phyloP scores from a whole-genome alignment of 92 coral and sea anemone species.

The Epizoanthus ramosus region DNA sequence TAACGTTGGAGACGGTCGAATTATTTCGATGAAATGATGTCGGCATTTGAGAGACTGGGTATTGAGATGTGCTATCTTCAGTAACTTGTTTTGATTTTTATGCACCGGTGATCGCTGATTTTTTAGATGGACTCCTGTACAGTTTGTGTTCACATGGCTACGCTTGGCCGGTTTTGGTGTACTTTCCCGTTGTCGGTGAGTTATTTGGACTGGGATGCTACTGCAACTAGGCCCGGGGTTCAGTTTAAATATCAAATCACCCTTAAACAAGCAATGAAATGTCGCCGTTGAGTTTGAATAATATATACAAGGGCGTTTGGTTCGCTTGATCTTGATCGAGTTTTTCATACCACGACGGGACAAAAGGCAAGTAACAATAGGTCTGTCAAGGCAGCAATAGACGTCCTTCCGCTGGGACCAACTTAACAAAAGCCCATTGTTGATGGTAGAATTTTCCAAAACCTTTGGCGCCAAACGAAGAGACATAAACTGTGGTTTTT shows the following conservation, averaged over 20 bases:
- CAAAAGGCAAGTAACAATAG: conserved; percentile 1
- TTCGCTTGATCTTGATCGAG: background rate
- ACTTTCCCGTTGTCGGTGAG: conserved; percentile 7
- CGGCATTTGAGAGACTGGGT: too few relatives aligned
- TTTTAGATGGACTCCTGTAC: background rate
- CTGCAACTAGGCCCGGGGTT: conserved; percentile 5
- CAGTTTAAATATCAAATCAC: conserved; percentile 4
- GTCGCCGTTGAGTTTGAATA: conserved; percentile 24
- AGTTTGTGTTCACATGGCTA: background rate
- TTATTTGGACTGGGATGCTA: conserved; percentile 17
- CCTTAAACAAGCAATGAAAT: conserved; percentile 12
- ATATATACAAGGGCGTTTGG: background rate
- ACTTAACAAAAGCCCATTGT: conserved; percentile 19
- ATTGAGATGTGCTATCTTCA: too few relatives aligned
- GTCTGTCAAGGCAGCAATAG: conserved; percentile 9
- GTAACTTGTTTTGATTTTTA: background rate
- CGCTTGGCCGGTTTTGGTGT: conserved; percentile 2
- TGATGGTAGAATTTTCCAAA: background rate
- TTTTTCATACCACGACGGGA: background rate
- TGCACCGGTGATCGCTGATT: conserved; percentile 5
- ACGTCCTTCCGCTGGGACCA: conserved; percentile 9
- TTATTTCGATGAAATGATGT: conserved; percentile 35
- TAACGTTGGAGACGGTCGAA: conserved; percentile 13
- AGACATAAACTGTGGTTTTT: conserved; percentile 14
- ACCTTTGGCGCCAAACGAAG: conserved; percentile 30